A percentile compares a stretch with the other conserved stretches of the same genome.
Conservation (phyloP, 2,113 vertebrate genomes). For the Oncorhynchus masou region DNA sequence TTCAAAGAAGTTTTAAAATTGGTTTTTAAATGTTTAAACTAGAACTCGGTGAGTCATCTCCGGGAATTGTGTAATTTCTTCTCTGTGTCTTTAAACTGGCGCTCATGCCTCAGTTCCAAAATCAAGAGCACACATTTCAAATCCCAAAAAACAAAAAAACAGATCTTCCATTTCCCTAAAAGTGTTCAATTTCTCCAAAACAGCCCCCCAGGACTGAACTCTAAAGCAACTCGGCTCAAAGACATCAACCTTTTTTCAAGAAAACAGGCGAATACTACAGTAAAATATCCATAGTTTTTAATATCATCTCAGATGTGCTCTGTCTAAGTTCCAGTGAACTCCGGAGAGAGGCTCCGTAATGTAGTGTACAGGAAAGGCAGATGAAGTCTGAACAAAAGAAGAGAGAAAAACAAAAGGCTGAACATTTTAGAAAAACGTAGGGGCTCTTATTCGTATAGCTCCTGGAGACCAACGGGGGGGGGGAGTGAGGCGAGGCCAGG, state of each 20-base stretch:
- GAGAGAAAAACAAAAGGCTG: slow-evolving; percentile 9
- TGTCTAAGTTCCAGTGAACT: background rate
- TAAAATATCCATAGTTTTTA: slow-evolving; percentile 6
- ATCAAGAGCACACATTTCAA: background rate
- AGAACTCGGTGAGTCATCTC: background rate
- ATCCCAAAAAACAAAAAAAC: background rate
- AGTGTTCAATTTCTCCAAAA: slow-evolving; percentile 37
- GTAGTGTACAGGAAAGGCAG: slow-evolving; percentile 20
- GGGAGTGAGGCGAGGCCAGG: slow-evolving; percentile 12
- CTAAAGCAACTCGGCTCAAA: slow-evolving; percentile 22
- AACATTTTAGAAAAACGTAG: slow-evolving; percentile 10
- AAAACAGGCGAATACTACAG: background rate
- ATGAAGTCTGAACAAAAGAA: slow-evolving; percentile 40
- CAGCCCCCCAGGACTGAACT: slow-evolving; percentile 38
- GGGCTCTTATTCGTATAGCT: slow-evolving; percentile 62
- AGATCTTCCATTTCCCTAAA: slow-evolving; percentile 26
- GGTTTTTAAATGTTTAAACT: background rate
- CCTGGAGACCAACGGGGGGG: slow-evolving; percentile 48
- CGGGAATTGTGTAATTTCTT: slow-evolving; percentile 4
- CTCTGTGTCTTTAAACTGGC: background rate
- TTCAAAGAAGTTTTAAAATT: slow-evolving; percentile 15
- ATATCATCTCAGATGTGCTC: slow-evolving; percentile 23
- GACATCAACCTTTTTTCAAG: slow-evolving; percentile 14
- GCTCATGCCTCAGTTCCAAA: slow-evolving; percentile 19
- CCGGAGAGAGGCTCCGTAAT: background rate